Percentiles rank a stretch among this genome's conserved stretches.
Conservation (phyloP, 2,797 vertebrate genomes). For the Limosa lapponica region DNA sequence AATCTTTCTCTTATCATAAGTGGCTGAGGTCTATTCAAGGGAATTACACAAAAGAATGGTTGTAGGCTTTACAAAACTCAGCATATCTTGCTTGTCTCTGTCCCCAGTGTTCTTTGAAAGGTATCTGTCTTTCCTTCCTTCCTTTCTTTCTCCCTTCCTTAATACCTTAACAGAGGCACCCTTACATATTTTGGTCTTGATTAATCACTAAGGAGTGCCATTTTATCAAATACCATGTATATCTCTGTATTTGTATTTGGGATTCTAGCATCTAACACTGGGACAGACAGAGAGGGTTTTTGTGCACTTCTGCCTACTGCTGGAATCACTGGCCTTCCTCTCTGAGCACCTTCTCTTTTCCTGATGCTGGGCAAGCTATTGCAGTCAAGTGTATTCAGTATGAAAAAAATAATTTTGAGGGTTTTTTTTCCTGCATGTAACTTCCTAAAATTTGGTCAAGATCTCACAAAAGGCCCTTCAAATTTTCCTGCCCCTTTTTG, state of each 20-base stretch:
- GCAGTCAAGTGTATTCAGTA: background rate
- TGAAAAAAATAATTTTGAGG: background rate
- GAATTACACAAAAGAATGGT: background rate
- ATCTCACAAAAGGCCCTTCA: background rate
- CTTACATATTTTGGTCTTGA: background rate
- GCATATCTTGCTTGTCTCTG: background rate
- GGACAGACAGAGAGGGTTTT: background rate
- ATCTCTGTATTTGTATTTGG: background rate
- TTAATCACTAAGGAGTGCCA: background rate
- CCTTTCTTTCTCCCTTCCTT: background rate
- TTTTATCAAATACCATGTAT: background rate
- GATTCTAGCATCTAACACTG: background rate
- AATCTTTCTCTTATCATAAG: rapidly evolving
- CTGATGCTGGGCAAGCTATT: background rate
- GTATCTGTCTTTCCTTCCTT: background rate
- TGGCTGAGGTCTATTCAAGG: background rate
- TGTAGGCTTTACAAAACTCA: background rate
- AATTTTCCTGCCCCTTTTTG: background rate
- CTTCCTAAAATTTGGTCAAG: background rate
- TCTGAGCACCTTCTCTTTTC: background rate
- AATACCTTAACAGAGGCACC: background rate
- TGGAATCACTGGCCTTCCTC: background rate
- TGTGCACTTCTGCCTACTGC: background rate
- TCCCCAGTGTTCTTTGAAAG: background rate
- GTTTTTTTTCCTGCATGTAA: background rate